A percentile compares a stretch with the other conserved stretches of the same genome.
phyloP scores from a whole-genome alignment of 2,888 invertebrate genomes.

The Lochmaea crataegi region DNA sequence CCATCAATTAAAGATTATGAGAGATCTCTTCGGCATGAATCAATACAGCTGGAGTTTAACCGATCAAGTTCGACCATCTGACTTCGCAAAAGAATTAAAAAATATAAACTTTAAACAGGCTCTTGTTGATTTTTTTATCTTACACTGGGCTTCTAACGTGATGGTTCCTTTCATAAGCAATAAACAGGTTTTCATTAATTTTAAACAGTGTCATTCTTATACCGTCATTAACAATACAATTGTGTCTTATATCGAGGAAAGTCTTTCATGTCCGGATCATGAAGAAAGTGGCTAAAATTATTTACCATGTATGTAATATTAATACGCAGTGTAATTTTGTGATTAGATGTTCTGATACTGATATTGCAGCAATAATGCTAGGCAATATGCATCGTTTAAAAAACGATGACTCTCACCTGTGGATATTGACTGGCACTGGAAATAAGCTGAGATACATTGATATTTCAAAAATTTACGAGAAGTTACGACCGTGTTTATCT shows the following conservation, averaged over 20 bases:
- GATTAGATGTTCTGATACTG: slow-evolving; percentile 43
- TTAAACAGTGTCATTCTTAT: slow-evolving; percentile 47
- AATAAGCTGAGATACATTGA: too few relatives aligned
- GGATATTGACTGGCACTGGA: too few relatives aligned
- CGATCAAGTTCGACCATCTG: slow-evolving; percentile 30
- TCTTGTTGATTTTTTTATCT: not conserved
- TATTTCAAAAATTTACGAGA: too few relatives aligned
- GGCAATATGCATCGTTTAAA: slow-evolving; percentile 40
- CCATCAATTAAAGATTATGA: too few relatives aligned
- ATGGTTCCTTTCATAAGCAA: too few relatives aligned
- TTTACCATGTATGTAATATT: slow-evolving; percentile 42
- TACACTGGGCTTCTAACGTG: slow-evolving; percentile 15
- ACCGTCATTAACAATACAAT: slow-evolving; percentile 45
- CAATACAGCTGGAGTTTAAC: slow-evolving; percentile 45
- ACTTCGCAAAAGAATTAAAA: too few relatives aligned
- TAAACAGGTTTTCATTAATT: too few relatives aligned
- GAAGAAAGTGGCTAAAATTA: not conserved
- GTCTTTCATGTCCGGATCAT: slow-evolving; percentile 42
- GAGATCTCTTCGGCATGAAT: too few relatives aligned
- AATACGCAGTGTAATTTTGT: slow-evolving; percentile 15
- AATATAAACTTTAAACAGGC: slow-evolving; percentile 25
- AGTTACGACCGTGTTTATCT: too few relatives aligned
- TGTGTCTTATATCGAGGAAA: slow-evolving; percentile 34
- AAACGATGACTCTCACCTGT: too few relatives aligned
- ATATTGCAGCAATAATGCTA: slow-evolving; percentile 47